A percentile compares a stretch with the other conserved stretches of the same genome.
Conservation (phyloP, 1,140 invertebrate species). For the Sycophaga agraensis region DNA sequence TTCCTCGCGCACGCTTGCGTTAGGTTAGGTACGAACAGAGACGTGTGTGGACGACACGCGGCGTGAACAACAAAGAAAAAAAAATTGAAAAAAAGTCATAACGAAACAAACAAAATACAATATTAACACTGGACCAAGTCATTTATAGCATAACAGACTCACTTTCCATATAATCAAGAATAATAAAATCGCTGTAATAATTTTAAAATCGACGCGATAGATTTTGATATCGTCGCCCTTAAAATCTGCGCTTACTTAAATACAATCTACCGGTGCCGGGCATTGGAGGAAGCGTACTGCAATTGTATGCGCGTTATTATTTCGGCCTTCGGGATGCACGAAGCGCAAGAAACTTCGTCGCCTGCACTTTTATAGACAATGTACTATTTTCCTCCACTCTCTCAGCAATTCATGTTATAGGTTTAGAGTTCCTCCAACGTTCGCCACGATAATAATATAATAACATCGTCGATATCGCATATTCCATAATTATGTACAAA, state of each 20-base stretch:
- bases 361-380: no score
- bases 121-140: slow-evolving; percentile 58
- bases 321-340: background rate
- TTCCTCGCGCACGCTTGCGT: slow-evolving; percentile 14
- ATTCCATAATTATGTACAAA: slow-evolving; percentile 56
- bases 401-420: background rate
- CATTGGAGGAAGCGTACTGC: slow-evolving; percentile 15
- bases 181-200: slow-evolving; percentile 16
- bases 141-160: slow-evolving; percentile 48
- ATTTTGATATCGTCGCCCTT: slow-evolving; percentile 20
- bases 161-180: slow-evolving; percentile 39
- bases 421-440: slow-evolving; percentile 31
- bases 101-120: slow-evolving; percentile 61
- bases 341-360: background rate
- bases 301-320: background rate
- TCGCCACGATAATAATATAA: slow-evolving; percentile 39
- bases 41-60: slow-evolving; percentile 54
- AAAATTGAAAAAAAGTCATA: slow-evolving; percentile 46
- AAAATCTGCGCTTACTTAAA: slow-evolving; percentile 22
- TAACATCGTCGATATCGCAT: slow-evolving; percentile 50
- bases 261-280: slow-evolving; percentile 19
- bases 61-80: slow-evolving; percentile 54
- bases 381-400: background rate
- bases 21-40: slow-evolving; percentile 46
- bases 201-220: slow-evolving; percentile 24